Percentiles rank a stretch among this genome's conserved stretches.
Conservation (phyloP, 2,113 vertebrate species). For the Lontra canadensis region DNA sequence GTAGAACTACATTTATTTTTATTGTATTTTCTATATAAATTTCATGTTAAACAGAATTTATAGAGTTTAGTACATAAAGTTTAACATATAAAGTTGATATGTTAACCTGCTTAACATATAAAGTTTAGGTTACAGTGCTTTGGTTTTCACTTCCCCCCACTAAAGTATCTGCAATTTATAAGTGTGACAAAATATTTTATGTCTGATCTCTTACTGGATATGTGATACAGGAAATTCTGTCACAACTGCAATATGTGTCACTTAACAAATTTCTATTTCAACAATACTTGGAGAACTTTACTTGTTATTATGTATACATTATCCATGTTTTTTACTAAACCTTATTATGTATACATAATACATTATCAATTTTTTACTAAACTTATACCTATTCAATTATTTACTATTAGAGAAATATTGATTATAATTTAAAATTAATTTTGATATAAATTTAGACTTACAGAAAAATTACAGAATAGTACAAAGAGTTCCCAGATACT, state of each 20-base stretch:
- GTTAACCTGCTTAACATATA: background rate
- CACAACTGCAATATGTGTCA: background rate
- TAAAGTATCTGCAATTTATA: background rate
- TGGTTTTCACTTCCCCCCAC: background rate
- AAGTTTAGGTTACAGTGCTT: background rate
- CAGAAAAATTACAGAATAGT: background rate
- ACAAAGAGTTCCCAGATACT: background rate
- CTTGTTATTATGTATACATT: background rate
- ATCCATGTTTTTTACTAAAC: too few species aligned
- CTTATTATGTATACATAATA: background rate
- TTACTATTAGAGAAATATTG: background rate
- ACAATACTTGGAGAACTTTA: background rate
- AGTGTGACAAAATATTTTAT: background rate
- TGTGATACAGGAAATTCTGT: background rate
- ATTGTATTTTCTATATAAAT: background rate
- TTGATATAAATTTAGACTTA: background rate
- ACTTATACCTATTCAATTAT: background rate
- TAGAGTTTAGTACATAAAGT: background rate
- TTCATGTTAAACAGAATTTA: background rate
- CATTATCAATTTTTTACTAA: background rate
- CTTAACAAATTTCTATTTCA: background rate
- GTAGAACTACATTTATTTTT: background rate
- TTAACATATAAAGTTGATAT: background rate
- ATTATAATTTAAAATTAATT: background rate
- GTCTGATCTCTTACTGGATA: background rate